Base-by-base conservation (phyloP, 2,113 vertebrate species). In the Lanius collurio region DNA sequence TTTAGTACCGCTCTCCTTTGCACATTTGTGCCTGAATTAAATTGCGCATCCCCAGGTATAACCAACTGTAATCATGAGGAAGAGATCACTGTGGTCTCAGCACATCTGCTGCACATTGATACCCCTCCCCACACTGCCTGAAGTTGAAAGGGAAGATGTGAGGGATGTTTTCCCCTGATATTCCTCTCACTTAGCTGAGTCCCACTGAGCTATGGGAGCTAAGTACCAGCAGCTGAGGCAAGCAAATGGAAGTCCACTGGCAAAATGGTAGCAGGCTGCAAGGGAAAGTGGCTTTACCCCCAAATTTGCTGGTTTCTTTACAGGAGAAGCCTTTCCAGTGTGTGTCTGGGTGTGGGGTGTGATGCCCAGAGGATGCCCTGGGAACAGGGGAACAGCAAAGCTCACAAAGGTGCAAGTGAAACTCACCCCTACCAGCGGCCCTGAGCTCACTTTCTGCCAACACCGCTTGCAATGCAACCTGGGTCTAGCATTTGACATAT, bases 41-140 rank as follows among this genome's bases (percentile, higher is more conserved):
- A 97, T 97, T 95, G 97, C 37, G 15, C 93, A 96, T 96, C 98
- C 97, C 97, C 97, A 98, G 97, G 98, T 98, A 98, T 97, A 97
- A 97, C 97, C 94, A 95, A 96, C 96, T 78, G 97, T 97, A 98
- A 98, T 98, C 96, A 95, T 52, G 95, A 97, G 94, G 96, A 98
- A 95, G 98, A 97, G 97, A 97, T 96, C 95, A 33, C 93, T 91
- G 96, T 96, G 97, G 98, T 98, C 98, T 97, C 98, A 95, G 98
- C 98, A 94, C 97, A 98, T 98, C 98, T 98, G 98, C 96, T 98
- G 6, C 87, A 70, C 1, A 13, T 82, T 96, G 97, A 94, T 95
- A 91, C 10, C 22, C 91, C 94, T 95, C 96, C 96, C 95, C 88
- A 86, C 22, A 55, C 89, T 85, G 76, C 35, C 80, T 94, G 93